Conservation (phyloP, 2,113 vertebrate genomes). For the Murina feae region DNA sequence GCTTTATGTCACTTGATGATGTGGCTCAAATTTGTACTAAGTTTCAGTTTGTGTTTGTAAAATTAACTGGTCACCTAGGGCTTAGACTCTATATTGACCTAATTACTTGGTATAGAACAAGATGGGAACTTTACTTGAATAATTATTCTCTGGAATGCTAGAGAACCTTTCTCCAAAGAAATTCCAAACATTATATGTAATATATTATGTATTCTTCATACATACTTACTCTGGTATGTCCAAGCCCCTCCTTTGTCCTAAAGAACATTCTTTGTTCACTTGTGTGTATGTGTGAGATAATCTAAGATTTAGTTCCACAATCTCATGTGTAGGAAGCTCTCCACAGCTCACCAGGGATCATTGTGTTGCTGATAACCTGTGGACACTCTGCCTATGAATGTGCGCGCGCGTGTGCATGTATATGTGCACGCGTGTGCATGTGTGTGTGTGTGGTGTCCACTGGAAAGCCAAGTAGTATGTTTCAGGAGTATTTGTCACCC, state of each 20-base stretch:
- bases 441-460: not conserved
- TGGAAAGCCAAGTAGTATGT: not conserved
- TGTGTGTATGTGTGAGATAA: not conserved
- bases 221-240: not conserved
- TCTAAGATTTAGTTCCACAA: not conserved
- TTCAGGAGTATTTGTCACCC: not conserved
- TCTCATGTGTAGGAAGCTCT: not conserved
- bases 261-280: not conserved
- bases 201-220: not conserved
- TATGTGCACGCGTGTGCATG: too few species aligned
- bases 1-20: slow-evolving; percentile 43
- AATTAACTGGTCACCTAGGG: slow-evolving; percentile 48
- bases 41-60: slow-evolving; percentile 28
- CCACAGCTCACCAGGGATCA: not conserved
- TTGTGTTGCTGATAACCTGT: not conserved
- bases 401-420: too few species aligned
- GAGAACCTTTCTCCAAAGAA: not conserved
- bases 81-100: slow-evolving; percentile 2
- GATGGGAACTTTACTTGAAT: not conserved
- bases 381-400: not conserved
- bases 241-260: not conserved
- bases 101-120: not conserved
- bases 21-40: slow-evolving; percentile 36
- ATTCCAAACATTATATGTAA: not conserved
- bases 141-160: slow-evolving; percentile 1